These are phyloP conservation scores for Tangachromis dhanisi DNA, from an alignment of 2,113 vertebrate genomes.

Conservation along the genomic window DNA sequence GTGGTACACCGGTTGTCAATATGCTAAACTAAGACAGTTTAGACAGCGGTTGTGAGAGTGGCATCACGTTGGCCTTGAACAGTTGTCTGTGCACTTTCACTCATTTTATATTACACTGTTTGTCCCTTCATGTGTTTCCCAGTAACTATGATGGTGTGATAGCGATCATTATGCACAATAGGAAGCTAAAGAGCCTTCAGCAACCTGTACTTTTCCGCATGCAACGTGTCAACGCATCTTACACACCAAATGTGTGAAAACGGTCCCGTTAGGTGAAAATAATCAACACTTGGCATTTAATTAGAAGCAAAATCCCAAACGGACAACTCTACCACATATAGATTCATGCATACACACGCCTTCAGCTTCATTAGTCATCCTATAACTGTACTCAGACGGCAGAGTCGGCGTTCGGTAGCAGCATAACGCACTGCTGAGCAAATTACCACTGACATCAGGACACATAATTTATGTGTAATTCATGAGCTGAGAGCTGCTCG, in stretches of 20 bases:
- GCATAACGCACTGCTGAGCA: not conserved
- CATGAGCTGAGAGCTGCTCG: not conserved
- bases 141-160: not conserved
- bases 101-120: not conserved
- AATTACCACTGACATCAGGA: not conserved
- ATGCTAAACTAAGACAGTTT: not conserved
- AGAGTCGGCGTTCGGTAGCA: not conserved
- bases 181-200: not conserved
- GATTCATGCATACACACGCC: not conserved
- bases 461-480: conserved; percentile 19
- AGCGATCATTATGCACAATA: not conserved
- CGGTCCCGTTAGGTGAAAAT: not conserved
- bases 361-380: not conserved
- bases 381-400: not conserved
- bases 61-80: not conserved
- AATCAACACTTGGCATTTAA: not conserved
- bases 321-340: not conserved
- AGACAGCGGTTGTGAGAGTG: not conserved
- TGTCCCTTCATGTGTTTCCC: not conserved
- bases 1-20: not conserved
- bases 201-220: not conserved
- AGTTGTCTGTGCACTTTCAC: not conserved
- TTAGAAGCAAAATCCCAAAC: not conserved
- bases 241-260: not conserved
- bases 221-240: not conserved